These are phyloP conservation scores for Oncorhynchus mykiss DNA, from an alignment of 2,113 vertebrate genomes.

Conservation along the genomic window DNA sequence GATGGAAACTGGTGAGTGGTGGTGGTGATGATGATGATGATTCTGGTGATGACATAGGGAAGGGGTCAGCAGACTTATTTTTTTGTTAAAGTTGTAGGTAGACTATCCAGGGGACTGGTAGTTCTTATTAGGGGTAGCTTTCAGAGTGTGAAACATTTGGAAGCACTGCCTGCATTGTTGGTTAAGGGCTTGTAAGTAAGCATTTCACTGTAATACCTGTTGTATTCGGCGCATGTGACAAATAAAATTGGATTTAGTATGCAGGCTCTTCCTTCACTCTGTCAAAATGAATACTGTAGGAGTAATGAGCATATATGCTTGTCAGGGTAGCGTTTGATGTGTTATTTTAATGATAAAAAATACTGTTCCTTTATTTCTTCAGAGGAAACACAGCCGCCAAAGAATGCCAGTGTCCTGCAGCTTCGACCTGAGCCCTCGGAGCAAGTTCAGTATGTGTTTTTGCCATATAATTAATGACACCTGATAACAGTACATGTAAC, in stretches of 20 bases:
- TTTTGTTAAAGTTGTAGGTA: too few species aligned
- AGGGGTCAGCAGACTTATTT: not conserved
- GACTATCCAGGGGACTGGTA: too few species aligned
- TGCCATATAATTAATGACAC: not conserved
- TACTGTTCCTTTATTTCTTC: not conserved
- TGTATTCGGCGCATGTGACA: too few species aligned
- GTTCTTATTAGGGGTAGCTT: too few species aligned
- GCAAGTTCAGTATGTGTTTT: conserved; percentile 86
- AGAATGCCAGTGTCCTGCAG: conserved; percentile 81
- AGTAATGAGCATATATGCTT: not conserved
- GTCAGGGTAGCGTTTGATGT: not conserved
- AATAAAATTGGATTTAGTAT: too few species aligned
- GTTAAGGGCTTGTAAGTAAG: too few species aligned
- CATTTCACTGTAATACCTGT: too few species aligned
- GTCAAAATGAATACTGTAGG: too few species aligned
- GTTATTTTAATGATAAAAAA: not conserved
- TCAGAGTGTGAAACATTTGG: too few species aligned
- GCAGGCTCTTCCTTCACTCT: too few species aligned
- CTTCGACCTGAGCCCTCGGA: conserved; percentile 87
- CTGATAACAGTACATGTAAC: too few species aligned
- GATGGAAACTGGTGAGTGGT: conserved; percentile 85
- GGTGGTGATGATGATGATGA: not conserved
- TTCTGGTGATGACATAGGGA: not conserved
- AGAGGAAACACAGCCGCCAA: conserved; percentile 91
- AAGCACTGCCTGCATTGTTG: too few species aligned